Base-by-base conservation (phyloP, 2,797 vertebrate species). In the Champsocephalus esox region DNA sequence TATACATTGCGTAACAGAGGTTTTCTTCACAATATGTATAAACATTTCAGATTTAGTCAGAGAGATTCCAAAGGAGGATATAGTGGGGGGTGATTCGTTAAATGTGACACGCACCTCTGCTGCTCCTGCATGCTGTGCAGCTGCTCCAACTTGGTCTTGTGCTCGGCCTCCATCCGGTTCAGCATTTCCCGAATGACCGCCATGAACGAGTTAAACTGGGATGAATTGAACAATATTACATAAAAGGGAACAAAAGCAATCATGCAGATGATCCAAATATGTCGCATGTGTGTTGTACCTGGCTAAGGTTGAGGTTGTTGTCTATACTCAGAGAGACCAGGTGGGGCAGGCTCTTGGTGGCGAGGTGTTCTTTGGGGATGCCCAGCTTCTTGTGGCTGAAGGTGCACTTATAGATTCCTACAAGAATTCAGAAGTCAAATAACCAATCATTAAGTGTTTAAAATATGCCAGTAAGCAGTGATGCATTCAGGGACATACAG, bases 321-420 rank as follows among this genome's bases (percentile, higher is more conserved):
- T 99, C 98, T 86, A 99, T 99, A 84, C 98, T 98, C 56, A 99
- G 95, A 65, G 97, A 97, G 76, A 99, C 97, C 2, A 99, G 95
- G 91, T 99, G 98, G 21, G 98, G 98, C 75, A 99, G 86, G 69
- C 95, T 97, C 93, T 97, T 99, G 70, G 94, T 92, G 81, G 98
- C 98, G 43, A 99, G 95, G 70, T 99, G 95, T 68, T 99, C 98
- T 95, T 99, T 99, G 84, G 98, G 98, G 83, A 99, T 98, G 66
- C 98, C 98, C 84, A 99, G 79, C 89, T 99, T 99, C 91, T 99
- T 99, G 90, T 99, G 98, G 82, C 94, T 96, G 91, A 99, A 99
- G 43, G 98, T 99, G 89, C 98, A 99, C 88, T 99, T 99, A 87
- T 99, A 99, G 92, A 99, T 99, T 76, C 98, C 98, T 99, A 34